Evolutionary conservation across 2,797 vertebrate genomes (phyloP).

Genomic region (Avahi laniger): DNA sequence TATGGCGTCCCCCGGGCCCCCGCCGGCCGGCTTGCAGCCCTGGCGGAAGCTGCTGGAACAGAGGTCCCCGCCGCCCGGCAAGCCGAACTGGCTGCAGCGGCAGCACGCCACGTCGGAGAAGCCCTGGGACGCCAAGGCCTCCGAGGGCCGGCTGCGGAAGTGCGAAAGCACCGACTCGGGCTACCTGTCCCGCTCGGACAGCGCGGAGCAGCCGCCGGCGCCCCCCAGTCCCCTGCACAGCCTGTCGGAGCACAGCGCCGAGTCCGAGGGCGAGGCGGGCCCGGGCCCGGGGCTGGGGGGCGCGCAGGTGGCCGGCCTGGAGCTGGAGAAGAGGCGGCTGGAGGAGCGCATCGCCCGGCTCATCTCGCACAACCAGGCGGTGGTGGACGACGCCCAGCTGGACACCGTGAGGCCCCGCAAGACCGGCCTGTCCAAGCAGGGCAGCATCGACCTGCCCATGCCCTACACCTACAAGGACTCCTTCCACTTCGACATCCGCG

Average conservation of each 20-base stretch:
- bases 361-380: conserved; percentile 95
- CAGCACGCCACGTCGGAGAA: conserved; percentile 91
- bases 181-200: conserved; percentile 92
- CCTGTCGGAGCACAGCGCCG: conserved; percentile 86
- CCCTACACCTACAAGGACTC: conserved; percentile 98
- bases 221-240: conserved; percentile 86
- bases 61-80: conserved; percentile 71
- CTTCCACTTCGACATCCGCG: conserved; percentile 96
- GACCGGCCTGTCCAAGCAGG: conserved; percentile 95
- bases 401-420: conserved; percentile 95
- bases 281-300: conserved; percentile 77
- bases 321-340: conserved; percentile 90
- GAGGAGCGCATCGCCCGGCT: conserved; percentile 95
- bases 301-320: conserved; percentile 60
- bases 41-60: conserved; percentile 78
- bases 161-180: conserved; percentile 97
- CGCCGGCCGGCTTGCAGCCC: conserved; percentile 34
- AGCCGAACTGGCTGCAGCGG: conserved; percentile 88
- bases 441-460: conserved; percentile 97
- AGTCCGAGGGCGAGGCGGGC: conserved; percentile 85
- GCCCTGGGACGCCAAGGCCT: conserved; percentile 85
- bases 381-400: conserved; percentile 94
- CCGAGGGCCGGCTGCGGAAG: conserved; percentile 84
- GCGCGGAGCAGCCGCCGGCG: conserved; percentile 88
- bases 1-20: conserved; percentile 57